Conservation (phyloP, 2,797 vertebrate genomes). For the Ptychadena robeensis region DNA sequence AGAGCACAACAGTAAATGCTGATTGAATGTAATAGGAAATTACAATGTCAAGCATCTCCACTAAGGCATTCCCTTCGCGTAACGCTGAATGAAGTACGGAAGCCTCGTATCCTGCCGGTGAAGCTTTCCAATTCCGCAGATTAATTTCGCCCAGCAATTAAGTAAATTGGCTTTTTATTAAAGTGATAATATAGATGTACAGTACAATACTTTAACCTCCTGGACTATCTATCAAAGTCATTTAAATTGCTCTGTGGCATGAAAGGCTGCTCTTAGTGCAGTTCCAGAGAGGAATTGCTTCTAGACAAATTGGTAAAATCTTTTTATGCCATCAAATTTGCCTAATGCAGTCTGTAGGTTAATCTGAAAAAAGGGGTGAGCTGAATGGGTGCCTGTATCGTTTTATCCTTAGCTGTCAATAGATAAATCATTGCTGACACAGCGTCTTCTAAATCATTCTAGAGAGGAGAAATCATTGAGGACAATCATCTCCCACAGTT, state of each 20-base stretch:
- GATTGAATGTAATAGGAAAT: constrained; percentile 15
- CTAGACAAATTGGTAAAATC: constrained; percentile 85
- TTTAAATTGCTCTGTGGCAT: constrained; percentile 80
- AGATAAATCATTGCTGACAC: constrained; percentile 82
- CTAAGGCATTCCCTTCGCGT: not conserved
- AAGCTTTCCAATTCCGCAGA: constrained; percentile 73
- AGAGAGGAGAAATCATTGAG: constrained; percentile 70
- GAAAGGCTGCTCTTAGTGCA: constrained; percentile 80
- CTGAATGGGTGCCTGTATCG: constrained; percentile 80
- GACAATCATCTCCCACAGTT: constrained; percentile 63
- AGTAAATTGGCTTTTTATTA: constrained; percentile 80
- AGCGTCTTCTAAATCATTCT: constrained; percentile 79
- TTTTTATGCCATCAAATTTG: constrained; percentile 86
- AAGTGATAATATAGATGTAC: constrained; percentile 76
- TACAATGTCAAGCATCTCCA: not conserved
- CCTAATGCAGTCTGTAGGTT: constrained; percentile 86
- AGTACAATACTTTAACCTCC: constrained; percentile 76
- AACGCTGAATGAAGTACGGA: constrained; percentile 9
- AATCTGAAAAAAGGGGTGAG: constrained; percentile 83
- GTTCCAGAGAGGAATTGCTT: constrained; percentile 83
- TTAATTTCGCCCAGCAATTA: constrained; percentile 80
- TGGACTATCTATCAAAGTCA: constrained; percentile 80
- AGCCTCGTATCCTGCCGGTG: constrained; percentile 1
- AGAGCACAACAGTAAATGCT: not conserved
- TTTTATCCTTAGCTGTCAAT: constrained; percentile 84